phyloP scores from a whole-genome alignment of 1,140 invertebrate genomes.

The Drosophila kohkoa region DNA sequence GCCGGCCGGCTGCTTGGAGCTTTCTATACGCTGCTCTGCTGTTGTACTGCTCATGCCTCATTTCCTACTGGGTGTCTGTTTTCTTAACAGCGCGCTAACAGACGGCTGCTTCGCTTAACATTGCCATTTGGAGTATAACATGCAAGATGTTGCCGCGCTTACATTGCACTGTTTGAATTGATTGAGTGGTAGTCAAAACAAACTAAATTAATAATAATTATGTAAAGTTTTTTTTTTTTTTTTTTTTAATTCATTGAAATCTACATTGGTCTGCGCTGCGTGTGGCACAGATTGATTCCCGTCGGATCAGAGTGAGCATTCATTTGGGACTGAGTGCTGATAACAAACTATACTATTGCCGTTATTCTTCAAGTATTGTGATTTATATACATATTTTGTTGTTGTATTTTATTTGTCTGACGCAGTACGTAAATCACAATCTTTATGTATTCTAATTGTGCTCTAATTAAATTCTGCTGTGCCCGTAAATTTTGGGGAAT shows the following conservation, averaged over 20 bases:
- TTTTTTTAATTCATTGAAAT: neutral
- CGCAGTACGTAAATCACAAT: conserved; percentile 53
- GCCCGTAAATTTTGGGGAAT: conserved; percentile 6
- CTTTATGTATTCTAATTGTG: conserved; percentile 38
- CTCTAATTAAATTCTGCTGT: conserved; percentile 35
- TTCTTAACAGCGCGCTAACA: conserved; percentile 20
- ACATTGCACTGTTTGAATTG: neutral
- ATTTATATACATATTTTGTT: conserved; percentile 32
- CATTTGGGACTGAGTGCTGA: conserved; percentile 13
- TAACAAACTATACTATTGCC: neutral
- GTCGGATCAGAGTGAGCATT: neutral
- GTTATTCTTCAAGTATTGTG: neutral
- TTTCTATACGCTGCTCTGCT: conserved; percentile 1
- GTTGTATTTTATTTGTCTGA: conserved; percentile 27
- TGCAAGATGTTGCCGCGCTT: neutral
- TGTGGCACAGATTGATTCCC: neutral
- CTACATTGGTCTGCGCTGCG: neutral
- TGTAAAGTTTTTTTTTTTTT: neutral
- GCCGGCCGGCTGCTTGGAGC: conserved; percentile 42
- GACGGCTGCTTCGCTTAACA: conserved; percentile 21
- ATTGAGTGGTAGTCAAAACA: neutral
- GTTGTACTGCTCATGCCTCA: neutral
- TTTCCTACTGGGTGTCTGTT: conserved; percentile 29
- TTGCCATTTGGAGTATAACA: conserved; percentile 23
- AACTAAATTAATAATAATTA: neutral